Conservation (phyloP, 1,140 invertebrate genomes). For the Brachionus koreanus region DNA sequence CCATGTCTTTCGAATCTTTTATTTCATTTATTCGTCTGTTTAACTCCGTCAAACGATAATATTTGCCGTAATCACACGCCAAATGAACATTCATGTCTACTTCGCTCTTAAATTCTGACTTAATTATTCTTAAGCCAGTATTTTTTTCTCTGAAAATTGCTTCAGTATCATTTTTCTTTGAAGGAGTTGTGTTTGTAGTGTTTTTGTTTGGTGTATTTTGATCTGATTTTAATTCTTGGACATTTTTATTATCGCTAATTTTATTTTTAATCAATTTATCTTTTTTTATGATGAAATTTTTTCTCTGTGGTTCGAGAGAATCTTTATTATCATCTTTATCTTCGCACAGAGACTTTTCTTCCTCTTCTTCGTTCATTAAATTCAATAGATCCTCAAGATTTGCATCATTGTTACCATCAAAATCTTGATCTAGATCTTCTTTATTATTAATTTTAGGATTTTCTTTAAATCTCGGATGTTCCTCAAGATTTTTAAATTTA, state of each 20-base stretch:
- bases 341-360: not conserved
- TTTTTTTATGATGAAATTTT: slow-evolving; percentile 32
- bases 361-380: slow-evolving; percentile 10
- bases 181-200: not conserved
- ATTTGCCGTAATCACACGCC: slow-evolving; percentile 36
- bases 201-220: not conserved
- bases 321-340: not conserved
- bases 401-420: not conserved
- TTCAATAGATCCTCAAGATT: slow-evolving; percentile 13
- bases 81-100: slow-evolving; percentile 30
- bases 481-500: not conserved
- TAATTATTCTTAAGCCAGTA: slow-evolving; percentile 21
- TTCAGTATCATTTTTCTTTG: not conserved
- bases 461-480: not conserved
- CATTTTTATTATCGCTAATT: not conserved
- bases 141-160: slow-evolving; percentile 37
- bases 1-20: slow-evolving; percentile 33
- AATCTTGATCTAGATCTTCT: not conserved
- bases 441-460: not conserved
- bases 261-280: slow-evolving; percentile 16
- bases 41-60: slow-evolving; percentile 4
- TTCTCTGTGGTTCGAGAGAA: not conserved
- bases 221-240: not conserved
- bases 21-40: slow-evolving; percentile 8
- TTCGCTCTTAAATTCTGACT: slow-evolving; percentile 25